phyloP scores from a whole-genome alignment of 2,113 vertebrate species.

The Thryonomys swinderianus region DNA sequence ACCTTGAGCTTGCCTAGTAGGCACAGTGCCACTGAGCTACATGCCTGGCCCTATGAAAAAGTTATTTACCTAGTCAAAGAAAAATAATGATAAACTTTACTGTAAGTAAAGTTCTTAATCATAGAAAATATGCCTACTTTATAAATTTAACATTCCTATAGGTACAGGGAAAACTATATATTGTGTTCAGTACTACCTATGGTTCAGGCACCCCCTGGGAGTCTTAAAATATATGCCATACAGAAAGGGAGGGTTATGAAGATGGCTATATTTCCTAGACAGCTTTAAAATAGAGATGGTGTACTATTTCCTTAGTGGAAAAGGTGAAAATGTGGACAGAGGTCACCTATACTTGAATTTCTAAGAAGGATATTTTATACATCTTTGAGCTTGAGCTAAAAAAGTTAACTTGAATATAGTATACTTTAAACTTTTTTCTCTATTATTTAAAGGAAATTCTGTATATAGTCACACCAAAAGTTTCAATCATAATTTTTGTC shows the following conservation, averaged over 20 bases:
- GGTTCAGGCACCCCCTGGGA: background rate
- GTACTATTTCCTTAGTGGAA: background rate
- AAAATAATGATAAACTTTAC: background rate
- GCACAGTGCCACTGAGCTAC: no score
- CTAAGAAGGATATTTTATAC: background rate
- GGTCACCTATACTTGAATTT: conserved; percentile 16
- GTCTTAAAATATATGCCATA: background rate
- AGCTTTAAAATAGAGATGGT: conserved; percentile 39
- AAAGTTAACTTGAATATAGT: background rate
- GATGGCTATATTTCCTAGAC: background rate
- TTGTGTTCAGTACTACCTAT: background rate
- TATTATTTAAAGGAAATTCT: conserved; percentile 54
- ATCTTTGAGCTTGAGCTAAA: conserved; percentile 5
- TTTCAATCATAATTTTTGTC: conserved; percentile 19
- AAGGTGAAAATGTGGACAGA: background rate
- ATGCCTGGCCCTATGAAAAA: no score
- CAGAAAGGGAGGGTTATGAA: background rate
- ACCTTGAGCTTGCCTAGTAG: no score
- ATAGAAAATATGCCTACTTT: background rate
- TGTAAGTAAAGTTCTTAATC: no score
- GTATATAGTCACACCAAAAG: conserved; percentile 22
- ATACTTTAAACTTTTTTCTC: background rate
- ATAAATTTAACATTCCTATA: background rate
- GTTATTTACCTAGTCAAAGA: background rate
- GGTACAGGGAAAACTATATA: background rate